Evolutionary conservation across 2,888 invertebrate species (phyloP), one percentile per base, ranked within the genome.

Genomic region (Epiblema foenella): DNA sequence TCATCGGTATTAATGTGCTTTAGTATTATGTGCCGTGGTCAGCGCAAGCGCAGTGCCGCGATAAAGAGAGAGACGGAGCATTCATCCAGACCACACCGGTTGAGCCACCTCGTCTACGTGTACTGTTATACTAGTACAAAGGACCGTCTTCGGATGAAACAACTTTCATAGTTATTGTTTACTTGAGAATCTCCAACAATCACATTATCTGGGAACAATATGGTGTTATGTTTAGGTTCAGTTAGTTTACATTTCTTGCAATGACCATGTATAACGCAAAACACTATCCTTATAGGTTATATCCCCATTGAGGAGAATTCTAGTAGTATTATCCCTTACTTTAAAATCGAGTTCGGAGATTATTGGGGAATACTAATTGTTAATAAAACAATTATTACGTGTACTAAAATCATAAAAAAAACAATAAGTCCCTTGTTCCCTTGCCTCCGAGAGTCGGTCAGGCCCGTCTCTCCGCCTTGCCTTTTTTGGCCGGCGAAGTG

Each of bases 1-100:
- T 92, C 92, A 92, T 92, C 90, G 83, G 88, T 91, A 91, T 91
- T 89, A 90, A 91, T 91, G 90, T 90, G 82, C 85, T 88, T 86
- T 87, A 88, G 89, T 91, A 89, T 86, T 89, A 89, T 86, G 85
- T 85, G 85, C 85, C 83, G 86, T 85, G 84, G 86, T 88, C 86
- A 88, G 91, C 90, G 89, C 86, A 85, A 86, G 91, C 90, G 89
- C 86, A 85, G 86, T 85, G 85, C 85, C 84, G 83, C 83, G 87
- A 88, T 90, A 87, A 87, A 87, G 84, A 85, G 78, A 83, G 82
- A 85, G 84, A 86, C 81, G 79, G 80, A 80, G 84, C 84, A 85
- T 87, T 87, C 85, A 85, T 79, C 76, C 78, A 83, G 91, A 91
- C 92, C 91, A 91, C 91, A 90, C 91, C 80, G 83, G 83, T 82